Conservation (phyloP, 2,797 vertebrate genomes). For the Alcedo quadribrachys region DNA sequence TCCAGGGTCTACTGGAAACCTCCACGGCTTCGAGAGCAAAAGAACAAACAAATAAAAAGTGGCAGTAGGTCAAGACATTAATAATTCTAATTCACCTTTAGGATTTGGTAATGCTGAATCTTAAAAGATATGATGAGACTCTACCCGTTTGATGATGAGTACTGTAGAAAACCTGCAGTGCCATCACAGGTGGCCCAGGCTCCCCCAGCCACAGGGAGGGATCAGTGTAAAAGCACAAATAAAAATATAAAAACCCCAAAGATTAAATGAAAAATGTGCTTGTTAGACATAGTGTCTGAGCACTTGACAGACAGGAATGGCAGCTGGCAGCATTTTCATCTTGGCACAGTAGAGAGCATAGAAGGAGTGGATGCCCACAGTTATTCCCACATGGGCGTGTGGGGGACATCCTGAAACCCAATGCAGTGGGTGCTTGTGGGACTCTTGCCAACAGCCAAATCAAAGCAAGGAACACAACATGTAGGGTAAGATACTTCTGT, state of each 20-base stretch:
- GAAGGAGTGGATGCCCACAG: neutral
- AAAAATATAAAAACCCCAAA: neutral
- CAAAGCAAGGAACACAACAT: neutral
- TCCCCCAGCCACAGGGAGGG: neutral
- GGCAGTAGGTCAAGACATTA: neutral
- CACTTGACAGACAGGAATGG: rapidly evolving
- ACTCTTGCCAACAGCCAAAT: neutral
- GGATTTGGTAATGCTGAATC: neutral
- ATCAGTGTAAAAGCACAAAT: neutral
- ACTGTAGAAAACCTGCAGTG: neutral
- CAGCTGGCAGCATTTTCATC: neutral
- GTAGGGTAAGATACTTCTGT: neutral
- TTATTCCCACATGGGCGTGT: neutral
- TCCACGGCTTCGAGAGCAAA: neutral
- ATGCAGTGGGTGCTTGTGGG: neutral
- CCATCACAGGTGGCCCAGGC: neutral
- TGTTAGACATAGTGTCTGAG: neutral
- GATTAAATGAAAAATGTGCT: neutral
- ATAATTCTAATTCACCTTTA: neutral
- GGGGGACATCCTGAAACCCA: neutral
- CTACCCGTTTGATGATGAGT: neutral
- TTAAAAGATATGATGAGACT: neutral
- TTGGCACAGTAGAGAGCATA: neutral
- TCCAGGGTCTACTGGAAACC: neutral
- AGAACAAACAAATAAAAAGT: neutral